Evolutionary conservation across 2,113 vertebrate species (phyloP), one percentile per base, ranked within the genome.

Genomic region (Pterocles burchelli): DNA sequence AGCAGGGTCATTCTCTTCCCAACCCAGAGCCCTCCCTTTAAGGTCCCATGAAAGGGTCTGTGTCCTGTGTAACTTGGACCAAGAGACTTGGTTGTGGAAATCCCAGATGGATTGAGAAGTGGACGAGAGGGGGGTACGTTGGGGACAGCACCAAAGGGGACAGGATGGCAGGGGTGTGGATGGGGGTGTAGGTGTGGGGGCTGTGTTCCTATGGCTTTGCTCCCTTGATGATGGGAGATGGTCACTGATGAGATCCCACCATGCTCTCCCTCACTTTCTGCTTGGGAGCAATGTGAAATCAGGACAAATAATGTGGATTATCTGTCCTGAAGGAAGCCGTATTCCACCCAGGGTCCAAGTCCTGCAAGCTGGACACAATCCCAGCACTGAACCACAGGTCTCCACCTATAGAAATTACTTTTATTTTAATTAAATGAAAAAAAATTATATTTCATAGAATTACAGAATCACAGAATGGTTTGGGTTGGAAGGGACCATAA

Each of bases 361-460:
- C 7, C 46, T 57, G 17, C 0, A 0, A 51, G 58, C 58, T 84
- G 43, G 25, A 33, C 26, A 18, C 49, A 29, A 29, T 3, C n/a
- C 24, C 48, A 70, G 34, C 25, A 29, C 55, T 6, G 66, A 70
- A 29, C 43, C 24, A n/a, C 20, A 36, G 17, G 16, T 25, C 26
- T 41, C n/a, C 15, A 21, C 13, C 11, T 67, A 15, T 5, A 72
- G 48, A 29, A 66, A 66, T 22, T 2, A 54, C 15, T 8, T 70
- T 6, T 15, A 7, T 52, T 67, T 67, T 33, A 68, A 22, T 51
- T 55, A 59, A 58, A 10, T 41, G 38, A 41, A 41, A 10, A 41
- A 9, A 41, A 41, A 41, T 10, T 41, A 41, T 41, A 41, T 41
- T 41, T 41, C 38, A 41, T 41, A 41, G 38, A 41, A 41, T 38